Conservation (phyloP, 2,113 vertebrate genomes). For the Pedetes capensis region DNA sequence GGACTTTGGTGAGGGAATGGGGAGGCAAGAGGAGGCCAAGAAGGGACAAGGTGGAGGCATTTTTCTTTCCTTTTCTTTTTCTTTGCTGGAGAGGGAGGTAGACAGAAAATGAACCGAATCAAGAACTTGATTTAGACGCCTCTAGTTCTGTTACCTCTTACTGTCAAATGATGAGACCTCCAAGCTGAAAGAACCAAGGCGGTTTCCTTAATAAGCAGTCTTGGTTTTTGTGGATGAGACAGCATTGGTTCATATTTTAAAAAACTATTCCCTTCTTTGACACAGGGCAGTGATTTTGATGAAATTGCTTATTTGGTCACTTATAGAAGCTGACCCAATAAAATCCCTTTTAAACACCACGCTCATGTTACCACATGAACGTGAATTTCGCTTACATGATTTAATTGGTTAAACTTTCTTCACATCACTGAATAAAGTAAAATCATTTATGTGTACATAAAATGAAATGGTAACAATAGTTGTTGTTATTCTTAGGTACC, state of each 20-base stretch:
- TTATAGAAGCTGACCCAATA: not conserved
- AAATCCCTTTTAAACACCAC: not conserved
- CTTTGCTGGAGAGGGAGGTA: not conserved
- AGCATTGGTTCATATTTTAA: accelerated
- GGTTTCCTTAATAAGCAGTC: accelerated
- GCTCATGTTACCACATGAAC: accelerated
- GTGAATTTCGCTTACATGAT: accelerated
- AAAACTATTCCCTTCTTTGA: accelerated
- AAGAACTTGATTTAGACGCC: not conserved
- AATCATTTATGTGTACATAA: accelerated
- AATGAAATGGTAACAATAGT: too few species aligned
- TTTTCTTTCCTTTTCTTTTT: not conserved
- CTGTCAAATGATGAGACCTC: not conserved
- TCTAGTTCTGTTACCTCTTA: not conserved
- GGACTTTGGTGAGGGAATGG: not conserved
- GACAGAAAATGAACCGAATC: accelerated
- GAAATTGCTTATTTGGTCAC: not conserved
- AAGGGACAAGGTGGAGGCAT: not conserved
- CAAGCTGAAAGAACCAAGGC: accelerated
- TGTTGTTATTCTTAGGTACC: too few species aligned
- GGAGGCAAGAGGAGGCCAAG: accelerated
- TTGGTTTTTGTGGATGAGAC: not conserved
- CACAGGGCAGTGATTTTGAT: accelerated
- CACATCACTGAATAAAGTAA: accelerated
- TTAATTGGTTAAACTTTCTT: not conserved